Evolutionary conservation across 2,113 vertebrate genomes (phyloP).

Genomic region (Scortum barcoo): DNA sequence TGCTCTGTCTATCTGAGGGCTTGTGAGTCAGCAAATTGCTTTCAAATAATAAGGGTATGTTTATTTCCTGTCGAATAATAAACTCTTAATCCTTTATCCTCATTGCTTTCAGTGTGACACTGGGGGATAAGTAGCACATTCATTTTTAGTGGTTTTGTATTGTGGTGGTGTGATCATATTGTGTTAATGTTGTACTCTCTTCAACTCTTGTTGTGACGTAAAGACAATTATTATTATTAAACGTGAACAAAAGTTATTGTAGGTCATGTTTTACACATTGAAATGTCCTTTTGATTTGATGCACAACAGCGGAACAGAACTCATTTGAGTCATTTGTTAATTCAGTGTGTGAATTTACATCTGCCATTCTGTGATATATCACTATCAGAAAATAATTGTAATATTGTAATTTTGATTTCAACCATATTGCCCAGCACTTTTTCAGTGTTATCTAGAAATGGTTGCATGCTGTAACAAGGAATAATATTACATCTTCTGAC

Average conservation of each 20-base stretch:
- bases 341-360: not conserved
- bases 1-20: not conserved
- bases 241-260: not conserved
- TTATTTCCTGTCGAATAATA: conserved; percentile 7
- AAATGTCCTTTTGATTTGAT: not conserved
- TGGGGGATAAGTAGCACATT: not conserved
- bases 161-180: not conserved
- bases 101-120: not conserved
- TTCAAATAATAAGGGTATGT: conserved; percentile 23
- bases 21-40: not conserved
- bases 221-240: not conserved
- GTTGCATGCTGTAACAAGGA: not conserved
- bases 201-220: too few relatives aligned
- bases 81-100: not conserved
- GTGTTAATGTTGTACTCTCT: not conserved
- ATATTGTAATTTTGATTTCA: too few relatives aligned
- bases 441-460: not conserved
- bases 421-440: too few relatives aligned
- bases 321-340: not conserved
- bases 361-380: too few relatives aligned
- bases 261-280: not conserved
- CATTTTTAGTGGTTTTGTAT: not conserved
- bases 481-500: not conserved
- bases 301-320: too few relatives aligned
- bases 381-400: too few relatives aligned